phyloP scores from a whole-genome alignment of 2,888 invertebrate genomes.

The Rhorus exstirpatorius region DNA sequence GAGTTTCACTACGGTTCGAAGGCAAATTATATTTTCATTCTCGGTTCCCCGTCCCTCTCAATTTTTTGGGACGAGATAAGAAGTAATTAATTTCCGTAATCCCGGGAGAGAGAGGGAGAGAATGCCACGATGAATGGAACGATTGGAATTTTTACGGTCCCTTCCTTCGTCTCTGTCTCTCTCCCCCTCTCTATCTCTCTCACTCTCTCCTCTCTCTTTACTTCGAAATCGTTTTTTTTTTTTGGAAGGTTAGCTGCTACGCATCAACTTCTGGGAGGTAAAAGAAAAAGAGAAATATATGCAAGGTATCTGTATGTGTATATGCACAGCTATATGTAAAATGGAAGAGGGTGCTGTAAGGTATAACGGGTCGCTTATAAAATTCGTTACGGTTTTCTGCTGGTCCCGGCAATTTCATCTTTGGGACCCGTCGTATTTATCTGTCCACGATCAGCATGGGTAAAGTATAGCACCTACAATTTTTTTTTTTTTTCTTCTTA shows the following conservation, averaged over 20 bases:
- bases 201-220: conserved; percentile 51
- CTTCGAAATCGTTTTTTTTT: conserved; percentile 22
- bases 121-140: conserved; percentile 52
- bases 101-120: conserved; percentile 23
- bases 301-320: conserved; percentile 26
- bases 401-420: conserved; percentile 18
- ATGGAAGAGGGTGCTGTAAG: conserved; percentile 63
- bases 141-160: conserved; percentile 63
- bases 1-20: not conserved
- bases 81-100: conserved; percentile 60
- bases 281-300: conserved; percentile 49
- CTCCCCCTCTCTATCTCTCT: no score
- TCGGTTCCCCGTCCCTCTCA: not conserved
- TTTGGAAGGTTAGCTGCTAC: conserved; percentile 54
- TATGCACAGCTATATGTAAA: conserved; percentile 14
- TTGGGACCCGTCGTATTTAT: conserved; percentile 61
- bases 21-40: no score
- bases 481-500: conserved; percentile 30
- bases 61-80: conserved; percentile 55
- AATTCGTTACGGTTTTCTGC: conserved; percentile 77
- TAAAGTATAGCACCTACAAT: conserved; percentile 49
- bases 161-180: conserved; percentile 59
- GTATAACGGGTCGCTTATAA: conserved; percentile 75
- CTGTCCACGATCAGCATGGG: conserved; percentile 69
- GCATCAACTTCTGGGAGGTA: conserved; percentile 67